Evolutionary conservation across 2,888 invertebrate species (phyloP), one percentile per base, ranked within the genome.

Genomic region (Drosophila rubida): DNA sequence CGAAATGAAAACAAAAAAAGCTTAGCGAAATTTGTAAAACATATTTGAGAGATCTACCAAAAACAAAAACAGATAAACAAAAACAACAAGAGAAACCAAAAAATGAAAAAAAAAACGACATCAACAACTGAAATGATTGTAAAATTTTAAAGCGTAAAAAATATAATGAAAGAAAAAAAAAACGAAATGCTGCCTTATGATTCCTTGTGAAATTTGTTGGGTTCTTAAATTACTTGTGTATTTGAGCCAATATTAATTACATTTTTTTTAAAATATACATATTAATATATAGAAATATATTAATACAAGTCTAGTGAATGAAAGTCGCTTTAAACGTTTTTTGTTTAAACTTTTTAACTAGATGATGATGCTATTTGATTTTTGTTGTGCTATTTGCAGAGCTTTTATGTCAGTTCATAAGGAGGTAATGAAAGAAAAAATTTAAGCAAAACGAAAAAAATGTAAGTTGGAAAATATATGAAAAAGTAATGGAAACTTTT

Each of bases 131-230:
- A 45, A 61, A 48, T 55, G n/a, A 55, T 51, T 64, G 42, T 48
- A 55, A 58, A 75, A 60, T 61, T 61, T 55, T 65, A 58, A 69
- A 69, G 53, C 64, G 41, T 54, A 65, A 66, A 60, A 14, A 7
- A 51, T 37, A 48, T 32, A 35, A 42, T 32, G 19, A 30, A 39
- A 19, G 55, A 59, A 55, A 45, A 22, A 60, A 67, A 72, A 72
- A 76, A 82, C 74, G 76, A 87, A 87, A 83, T 80, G 89, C 89
- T 89, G 89, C 90, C 90, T 89, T 89, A 89, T 87, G 82, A 86
- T 89, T 89, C 89, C 89, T 90, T 89, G 89, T 90, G 89, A 89
- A 86, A 84, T 83, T 78, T 73, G 76, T 75, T 87, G 84, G 70
- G 58, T 76, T 69, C 58, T 78, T 66, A 61, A 67, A 59, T 60